These are phyloP conservation scores for Caenorhabditis latens DNA, from an alignment of 1,140 invertebrate species.

Conservation along the genomic window DNA sequence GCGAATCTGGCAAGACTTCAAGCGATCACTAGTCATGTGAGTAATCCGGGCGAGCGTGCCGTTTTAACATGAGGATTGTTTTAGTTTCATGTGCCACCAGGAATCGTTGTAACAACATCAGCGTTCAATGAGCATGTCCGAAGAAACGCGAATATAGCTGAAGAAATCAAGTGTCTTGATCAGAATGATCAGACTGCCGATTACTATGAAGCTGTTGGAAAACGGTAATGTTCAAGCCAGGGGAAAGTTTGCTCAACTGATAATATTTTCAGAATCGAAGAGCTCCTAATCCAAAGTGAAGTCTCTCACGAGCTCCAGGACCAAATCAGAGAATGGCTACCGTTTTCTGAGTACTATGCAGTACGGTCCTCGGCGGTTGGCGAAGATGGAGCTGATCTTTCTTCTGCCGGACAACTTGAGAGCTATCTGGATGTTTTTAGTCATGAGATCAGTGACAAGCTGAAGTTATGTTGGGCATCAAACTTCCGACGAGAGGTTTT, in stretches of 20 bases:
- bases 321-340: conserved; percentile 74
- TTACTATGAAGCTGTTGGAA: conserved; percentile 66
- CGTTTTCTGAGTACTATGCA: conserved; percentile 78
- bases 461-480: conserved; percentile 86
- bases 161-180: conserved; percentile 65
- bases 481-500: conserved; percentile 85
- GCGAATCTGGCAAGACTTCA: conserved; percentile 57
- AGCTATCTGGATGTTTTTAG: conserved; percentile 83
- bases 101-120: conserved; percentile 81
- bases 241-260: conserved; percentile 35
- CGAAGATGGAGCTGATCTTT: conserved; percentile 85
- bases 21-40: conserved; percentile 25
- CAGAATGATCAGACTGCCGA: conserved; percentile 69
- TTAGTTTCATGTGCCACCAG: conserved; percentile 79
- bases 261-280: conserved; percentile 25
- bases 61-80: not conserved
- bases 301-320: conserved; percentile 75
- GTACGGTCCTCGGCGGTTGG: conserved; percentile 83
- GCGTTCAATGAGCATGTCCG: conserved; percentile 81
- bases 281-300: conserved; percentile 66
- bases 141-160: conserved; percentile 70
- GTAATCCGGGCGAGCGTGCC: not conserved
- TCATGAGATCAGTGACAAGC: conserved; percentile 80
- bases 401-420: conserved; percentile 88
- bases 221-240: conserved; percentile 58